phyloP scores from a whole-genome alignment of 1,140 invertebrate genomes.

The Pteromalus puparum region DNA sequence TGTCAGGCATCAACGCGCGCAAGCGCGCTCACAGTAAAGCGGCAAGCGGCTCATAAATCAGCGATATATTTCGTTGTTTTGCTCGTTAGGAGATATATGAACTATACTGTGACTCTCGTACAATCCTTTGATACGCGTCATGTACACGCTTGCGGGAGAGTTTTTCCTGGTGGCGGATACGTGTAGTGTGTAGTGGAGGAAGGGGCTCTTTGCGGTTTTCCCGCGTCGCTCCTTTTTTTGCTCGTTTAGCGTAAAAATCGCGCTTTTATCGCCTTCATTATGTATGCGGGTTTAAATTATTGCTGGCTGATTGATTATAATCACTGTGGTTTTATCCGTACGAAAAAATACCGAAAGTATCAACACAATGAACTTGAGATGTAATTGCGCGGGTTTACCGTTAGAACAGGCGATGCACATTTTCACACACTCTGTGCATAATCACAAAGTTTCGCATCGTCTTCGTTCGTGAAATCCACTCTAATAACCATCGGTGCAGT shows the following conservation, averaged over 20 bases:
- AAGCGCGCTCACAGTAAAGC: constrained; percentile 54
- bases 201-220: neutral
- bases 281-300: constrained; percentile 8
- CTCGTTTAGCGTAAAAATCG: neutral
- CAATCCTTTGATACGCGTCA: constrained; percentile 35
- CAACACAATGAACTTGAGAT: no score
- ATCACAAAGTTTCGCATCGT: no score
- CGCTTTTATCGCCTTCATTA: constrained; percentile 19
- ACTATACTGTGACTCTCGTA: constrained; percentile 15
- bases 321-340: neutral
- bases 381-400: no score
- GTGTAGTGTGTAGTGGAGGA: no score
- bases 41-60: constrained; percentile 61
- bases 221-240: neutral
- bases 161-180: neutral
- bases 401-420: no score
- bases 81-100: constrained; percentile 59
- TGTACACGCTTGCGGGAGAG: neutral
- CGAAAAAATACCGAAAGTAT: neutral
- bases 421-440: no score
- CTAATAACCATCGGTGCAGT: no score
- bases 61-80: constrained; percentile 64
- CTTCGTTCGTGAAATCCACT: no score
- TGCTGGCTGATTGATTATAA: constrained; percentile 14
- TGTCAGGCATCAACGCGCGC: constrained; percentile 58